Percentiles rank a stretch among this genome's conserved stretches.
Evolutionary conservation across 2,888 invertebrate species (phyloP).

Genomic region (Artemia sinica): DNA sequence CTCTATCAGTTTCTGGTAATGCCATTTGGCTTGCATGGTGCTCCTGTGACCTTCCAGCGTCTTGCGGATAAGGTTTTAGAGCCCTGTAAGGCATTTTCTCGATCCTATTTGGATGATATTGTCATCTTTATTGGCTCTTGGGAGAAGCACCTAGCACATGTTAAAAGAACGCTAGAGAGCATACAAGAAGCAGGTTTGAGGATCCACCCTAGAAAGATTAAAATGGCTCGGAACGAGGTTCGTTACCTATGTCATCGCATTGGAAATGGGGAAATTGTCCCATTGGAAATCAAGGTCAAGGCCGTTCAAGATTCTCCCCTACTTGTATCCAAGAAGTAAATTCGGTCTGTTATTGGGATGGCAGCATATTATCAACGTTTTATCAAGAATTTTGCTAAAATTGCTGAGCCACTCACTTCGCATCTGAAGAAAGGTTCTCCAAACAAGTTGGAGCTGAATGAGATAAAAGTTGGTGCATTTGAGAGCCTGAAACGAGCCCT

Average conservation of each 20-base stretch:
- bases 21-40: slow-evolving; percentile 28
- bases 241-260: slow-evolving; percentile 14
- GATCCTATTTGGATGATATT: background rate
- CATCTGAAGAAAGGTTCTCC: slow-evolving; percentile 13
- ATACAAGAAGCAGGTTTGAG: slow-evolving; percentile 14
- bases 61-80: slow-evolving; percentile 28
- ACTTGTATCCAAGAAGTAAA: slow-evolving; percentile 7
- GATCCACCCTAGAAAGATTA: background rate
- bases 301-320: slow-evolving; percentile 14
- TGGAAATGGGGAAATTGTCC: background rate
- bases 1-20: slow-evolving; percentile 29
- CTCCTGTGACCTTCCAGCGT: slow-evolving; percentile 29
- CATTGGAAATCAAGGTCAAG: slow-evolving; percentile 2
- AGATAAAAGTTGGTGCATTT: slow-evolving; percentile 25
- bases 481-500: slow-evolving; percentile 25
- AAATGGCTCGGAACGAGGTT: background rate
- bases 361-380: slow-evolving; percentile 19
- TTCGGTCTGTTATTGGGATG: slow-evolving; percentile 11
- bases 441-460: background rate
- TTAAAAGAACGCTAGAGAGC: background rate
- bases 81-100: background rate
- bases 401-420: slow-evolving; percentile 17
- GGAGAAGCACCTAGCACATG: slow-evolving; percentile 8
- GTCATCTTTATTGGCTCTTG: slow-evolving; percentile 4
- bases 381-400: slow-evolving; percentile 1